Base-by-base conservation (phyloP, 2,888 invertebrate genomes). In the Linyphia triangularis region DNA sequence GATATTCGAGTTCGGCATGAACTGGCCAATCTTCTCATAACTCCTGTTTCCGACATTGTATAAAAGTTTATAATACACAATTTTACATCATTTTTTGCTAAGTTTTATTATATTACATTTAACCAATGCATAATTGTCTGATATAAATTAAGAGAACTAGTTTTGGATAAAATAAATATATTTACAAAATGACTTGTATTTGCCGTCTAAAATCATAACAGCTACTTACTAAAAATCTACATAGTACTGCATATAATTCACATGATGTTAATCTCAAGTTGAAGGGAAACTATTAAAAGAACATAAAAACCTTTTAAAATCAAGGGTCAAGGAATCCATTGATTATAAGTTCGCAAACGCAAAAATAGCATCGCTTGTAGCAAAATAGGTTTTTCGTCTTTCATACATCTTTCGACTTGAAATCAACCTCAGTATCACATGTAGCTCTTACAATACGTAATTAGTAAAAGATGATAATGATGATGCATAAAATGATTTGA, bases 361-460 rank as follows among this genome's bases (percentile, higher is more conserved):
- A 72, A 73, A 83, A 73, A 75, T 63, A 69, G 72, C 72, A 33
- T 82, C 30, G 9, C 22, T 59, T 24, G 22, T 33, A 40, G 63
- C 37, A 40, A 77, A 70, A 61, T 61, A 82, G 61, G 33, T 30
- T 30, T 33, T 51, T 72, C 61, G 26, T 59, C 28, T n/a, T 28
- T 26, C 30, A 40, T n/a, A 67, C 43, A 57, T 30, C 63, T 67
- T 85, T 75, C 85, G 85, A 85, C 85, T 85, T 77, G 85, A 85
- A 77, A 85, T 85, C 77, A 85, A 85, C 67, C 9, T 77, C 85
- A 51, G 85, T 85, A 85, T 85, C 85, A 85, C 85, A 85, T 69
- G 77, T 65, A 85, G 85, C 85, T 85, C 72, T 65, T 73, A 83
- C 43, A n/a, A 85, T 33, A 85, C 65, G 67, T 73, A 51, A 51